Conservation (phyloP, 2,888 invertebrate species). For the Agapostemon virescens region DNA sequence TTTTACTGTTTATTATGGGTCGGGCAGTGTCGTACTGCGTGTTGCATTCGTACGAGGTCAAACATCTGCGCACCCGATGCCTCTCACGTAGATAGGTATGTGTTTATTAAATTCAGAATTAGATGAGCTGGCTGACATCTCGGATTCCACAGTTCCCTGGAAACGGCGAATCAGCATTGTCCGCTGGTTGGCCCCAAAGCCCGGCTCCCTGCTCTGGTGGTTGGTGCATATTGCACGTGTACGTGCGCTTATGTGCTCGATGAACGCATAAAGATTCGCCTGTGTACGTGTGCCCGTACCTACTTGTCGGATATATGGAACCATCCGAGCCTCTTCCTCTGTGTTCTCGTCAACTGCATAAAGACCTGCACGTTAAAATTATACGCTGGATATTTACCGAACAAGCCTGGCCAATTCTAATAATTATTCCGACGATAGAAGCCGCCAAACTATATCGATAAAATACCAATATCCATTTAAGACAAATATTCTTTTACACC, state of each 20-base stretch:
- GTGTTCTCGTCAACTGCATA: conserved; percentile 8
- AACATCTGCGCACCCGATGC: conserved; percentile 51
- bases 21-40: conserved; percentile 1
- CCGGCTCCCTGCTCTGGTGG: conserved; percentile 33
- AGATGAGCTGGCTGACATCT: conserved; percentile 61
- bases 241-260: conserved; percentile 46
- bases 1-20: conserved; percentile 31
- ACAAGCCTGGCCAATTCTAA: neutral
- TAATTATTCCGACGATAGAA: neutral
- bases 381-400: conserved; percentile 13
- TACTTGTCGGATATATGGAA: conserved; percentile 24
- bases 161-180: conserved; percentile 60
- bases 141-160: conserved; percentile 65
- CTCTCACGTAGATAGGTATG: conserved; percentile 66
- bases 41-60: conserved; percentile 18
- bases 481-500: neutral
- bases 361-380: conserved; percentile 8
- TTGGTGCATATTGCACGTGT: conserved; percentile 51
- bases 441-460: neutral
- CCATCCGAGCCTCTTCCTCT: neutral
- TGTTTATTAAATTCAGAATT: conserved; percentile 75
- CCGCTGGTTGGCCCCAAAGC: conserved; percentile 30
- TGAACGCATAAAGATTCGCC: conserved; percentile 42
- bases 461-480: neutral
- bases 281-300: conserved; percentile 14